Percentiles rank a stretch among this genome's conserved stretches.
These are phyloP conservation scores for Euleptes europaea DNA, from an alignment of 2,113 vertebrate species.

Conservation along the genomic window DNA sequence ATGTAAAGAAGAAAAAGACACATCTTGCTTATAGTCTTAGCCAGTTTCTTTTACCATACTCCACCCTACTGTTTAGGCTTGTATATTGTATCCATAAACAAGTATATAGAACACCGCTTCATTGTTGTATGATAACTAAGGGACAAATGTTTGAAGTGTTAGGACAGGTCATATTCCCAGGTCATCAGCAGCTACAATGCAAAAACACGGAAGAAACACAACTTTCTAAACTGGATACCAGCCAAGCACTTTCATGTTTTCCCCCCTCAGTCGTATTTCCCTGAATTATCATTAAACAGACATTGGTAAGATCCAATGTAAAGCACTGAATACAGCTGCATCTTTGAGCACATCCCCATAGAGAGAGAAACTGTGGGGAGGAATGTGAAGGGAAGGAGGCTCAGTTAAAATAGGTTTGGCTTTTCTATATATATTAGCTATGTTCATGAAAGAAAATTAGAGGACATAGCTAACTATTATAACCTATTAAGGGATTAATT, in stretches of 20 bases:
- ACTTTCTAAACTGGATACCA: background rate
- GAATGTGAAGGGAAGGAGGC: too few species aligned
- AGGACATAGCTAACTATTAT: rapidly evolving
- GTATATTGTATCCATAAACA: background rate
- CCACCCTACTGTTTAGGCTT: background rate
- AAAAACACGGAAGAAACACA: background rate
- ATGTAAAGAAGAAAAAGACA: too few species aligned
- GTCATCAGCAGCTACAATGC: background rate
- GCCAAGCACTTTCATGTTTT: background rate
- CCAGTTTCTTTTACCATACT: background rate
- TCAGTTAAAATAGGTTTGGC: rapidly evolving
- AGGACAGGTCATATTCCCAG: background rate
- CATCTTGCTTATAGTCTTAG: background rate
- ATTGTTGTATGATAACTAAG: background rate
- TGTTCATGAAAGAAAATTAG: rapidly evolving
- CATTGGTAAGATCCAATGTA: background rate
- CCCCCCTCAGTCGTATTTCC: background rate
- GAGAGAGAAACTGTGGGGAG: background rate
- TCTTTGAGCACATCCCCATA: background rate
- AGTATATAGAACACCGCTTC: background rate
- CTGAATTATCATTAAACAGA: background rate
- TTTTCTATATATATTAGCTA: background rate
- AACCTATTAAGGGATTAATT: background rate
- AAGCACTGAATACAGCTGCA: background rate
- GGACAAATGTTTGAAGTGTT: background rate